Base-by-base conservation (phyloP, 1,140 invertebrate genomes). In the Thalassaphorura encarpata region DNA sequence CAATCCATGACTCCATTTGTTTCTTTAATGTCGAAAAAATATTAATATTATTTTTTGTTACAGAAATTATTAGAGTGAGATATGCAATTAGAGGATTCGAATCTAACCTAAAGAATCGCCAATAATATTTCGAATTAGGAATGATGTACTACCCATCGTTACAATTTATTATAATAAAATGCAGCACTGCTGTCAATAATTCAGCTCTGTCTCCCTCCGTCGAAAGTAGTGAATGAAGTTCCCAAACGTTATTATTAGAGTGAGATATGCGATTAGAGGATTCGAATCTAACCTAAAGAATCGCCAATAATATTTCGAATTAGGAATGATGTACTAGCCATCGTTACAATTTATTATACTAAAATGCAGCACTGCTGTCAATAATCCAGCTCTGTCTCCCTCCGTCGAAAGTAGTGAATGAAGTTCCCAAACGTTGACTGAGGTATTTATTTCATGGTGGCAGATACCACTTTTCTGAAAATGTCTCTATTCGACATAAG, bases 231-330 rank as follows among this genome's bases (percentile, higher is more conserved):
- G 11, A 19, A 13, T n/a, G 41, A 42, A 42, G 41, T 6, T 13
- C 13, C 13, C 5, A 19, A 19, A n/a, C 33, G 33, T 36, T 36
- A 36, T 42, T 19, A 13, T 42, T 6, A 42, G 11, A 21, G 21
- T 24, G 3, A 19, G 45, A 47, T 47, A 47, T 47, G 45, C 45
- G 45, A 26, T 47, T 27, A 26, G 6, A 6, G 28, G 15, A 5
- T 19, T 42, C 41, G 21, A 19, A 5, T 43, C 6, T 43, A 13
- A 43, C 11, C 21, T 43, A 36, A 18, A 19, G 21, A 6, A 13
- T 54, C 40, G n/a, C 57, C 58, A 39, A 61, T 61, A 21, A 61
- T 49, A 27, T 61, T 54, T 48, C 53, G 52, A 27, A 61, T 61
- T 6, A 61, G 41, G 29, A 61, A 61, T 3, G 59, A 61, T 56